A percentile compares a stretch with the other conserved stretches of the same genome.
Evolutionary conservation across 1,140 invertebrate species (phyloP).

Genomic region (Bombus affinis): DNA sequence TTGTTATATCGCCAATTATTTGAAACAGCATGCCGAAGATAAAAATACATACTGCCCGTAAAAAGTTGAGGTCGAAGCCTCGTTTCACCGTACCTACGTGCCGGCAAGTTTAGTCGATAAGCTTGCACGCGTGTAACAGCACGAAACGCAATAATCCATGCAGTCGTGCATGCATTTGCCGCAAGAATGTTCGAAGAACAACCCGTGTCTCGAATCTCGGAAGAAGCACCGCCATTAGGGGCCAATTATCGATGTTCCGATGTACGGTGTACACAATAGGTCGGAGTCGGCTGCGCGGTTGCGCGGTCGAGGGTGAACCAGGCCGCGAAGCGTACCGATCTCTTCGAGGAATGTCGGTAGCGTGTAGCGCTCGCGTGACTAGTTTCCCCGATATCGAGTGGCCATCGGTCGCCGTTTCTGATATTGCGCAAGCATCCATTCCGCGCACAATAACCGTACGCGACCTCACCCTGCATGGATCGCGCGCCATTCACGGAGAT

Average conservation of each 20-base stretch:
- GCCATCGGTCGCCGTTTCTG: conserved; percentile 62
- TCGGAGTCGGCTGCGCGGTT: background rate
- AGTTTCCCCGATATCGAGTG: conserved; percentile 64
- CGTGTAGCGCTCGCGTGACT: conserved; percentile 66
- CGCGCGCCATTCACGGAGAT: conserved; percentile 19
- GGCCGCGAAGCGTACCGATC: conserved; percentile 50
- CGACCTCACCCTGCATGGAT: conserved; percentile 46
- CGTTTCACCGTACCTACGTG: background rate
- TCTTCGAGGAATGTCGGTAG: conserved; percentile 60
- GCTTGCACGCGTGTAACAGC: conserved; percentile 35
- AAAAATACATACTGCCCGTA: background rate
- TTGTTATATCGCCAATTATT: background rate
- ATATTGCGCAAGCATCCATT: conserved; percentile 66
- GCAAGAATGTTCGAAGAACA: conserved; percentile 26
- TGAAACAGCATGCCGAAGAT: background rate
- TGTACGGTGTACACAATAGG: conserved; percentile 23
- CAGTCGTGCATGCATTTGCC: background rate
- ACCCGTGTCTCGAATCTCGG: conserved; percentile 5
- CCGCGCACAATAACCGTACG: conserved; percentile 52
- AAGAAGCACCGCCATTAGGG: conserved; percentile 30
- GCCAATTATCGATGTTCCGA: conserved; percentile 54
- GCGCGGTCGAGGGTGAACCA: conserved; percentile 33
- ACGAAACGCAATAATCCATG: conserved; percentile 28
- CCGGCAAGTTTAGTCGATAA: conserved; percentile 37
- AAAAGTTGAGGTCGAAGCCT: background rate